These are phyloP conservation scores for Gryllus longicercus DNA, from an alignment of 2,888 invertebrate species.

Conservation along the genomic window DNA sequence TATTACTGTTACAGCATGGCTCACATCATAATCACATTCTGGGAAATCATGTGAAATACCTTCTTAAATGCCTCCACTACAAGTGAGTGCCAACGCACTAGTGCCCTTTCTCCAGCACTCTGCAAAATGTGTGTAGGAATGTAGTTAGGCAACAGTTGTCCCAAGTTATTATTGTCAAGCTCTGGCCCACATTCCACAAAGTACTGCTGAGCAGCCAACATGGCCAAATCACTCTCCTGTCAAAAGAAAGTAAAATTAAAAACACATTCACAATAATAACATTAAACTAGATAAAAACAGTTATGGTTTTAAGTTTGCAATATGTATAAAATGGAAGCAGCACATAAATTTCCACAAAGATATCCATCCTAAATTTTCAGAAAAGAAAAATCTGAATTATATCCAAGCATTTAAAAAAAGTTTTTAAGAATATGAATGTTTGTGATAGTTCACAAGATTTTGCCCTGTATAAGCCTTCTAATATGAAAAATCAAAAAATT, in stretches of 20 bases:
- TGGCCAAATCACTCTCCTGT: constrained; percentile 77
- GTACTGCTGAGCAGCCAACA: constrained; percentile 86
- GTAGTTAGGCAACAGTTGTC: constrained; percentile 70
- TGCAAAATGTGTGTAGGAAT: constrained; percentile 71
- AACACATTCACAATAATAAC: neutral
- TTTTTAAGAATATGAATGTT: no score
- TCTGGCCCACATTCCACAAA: constrained; percentile 75
- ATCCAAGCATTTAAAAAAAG: no score
- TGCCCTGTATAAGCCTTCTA: no score
- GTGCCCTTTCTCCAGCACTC: constrained; percentile 57
- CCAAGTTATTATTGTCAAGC: constrained; percentile 65
- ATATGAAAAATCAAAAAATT: no score
- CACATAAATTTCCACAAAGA: no score
- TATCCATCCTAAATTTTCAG: no score
- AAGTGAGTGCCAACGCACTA: constrained; percentile 68
- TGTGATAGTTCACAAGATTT: no score
- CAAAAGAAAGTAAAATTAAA: neutral
- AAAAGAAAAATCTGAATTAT: no score
- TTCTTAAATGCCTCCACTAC: constrained; percentile 67
- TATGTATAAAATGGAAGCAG: no score
- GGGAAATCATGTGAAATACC: constrained; percentile 40
- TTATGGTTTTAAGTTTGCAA: neutral
- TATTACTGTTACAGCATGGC: no score
- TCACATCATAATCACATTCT: no score
- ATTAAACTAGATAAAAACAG: no score